These are phyloP conservation scores for Cygnus buccinator DNA, from an alignment of 2,113 vertebrate species.

Conservation along the genomic window DNA sequence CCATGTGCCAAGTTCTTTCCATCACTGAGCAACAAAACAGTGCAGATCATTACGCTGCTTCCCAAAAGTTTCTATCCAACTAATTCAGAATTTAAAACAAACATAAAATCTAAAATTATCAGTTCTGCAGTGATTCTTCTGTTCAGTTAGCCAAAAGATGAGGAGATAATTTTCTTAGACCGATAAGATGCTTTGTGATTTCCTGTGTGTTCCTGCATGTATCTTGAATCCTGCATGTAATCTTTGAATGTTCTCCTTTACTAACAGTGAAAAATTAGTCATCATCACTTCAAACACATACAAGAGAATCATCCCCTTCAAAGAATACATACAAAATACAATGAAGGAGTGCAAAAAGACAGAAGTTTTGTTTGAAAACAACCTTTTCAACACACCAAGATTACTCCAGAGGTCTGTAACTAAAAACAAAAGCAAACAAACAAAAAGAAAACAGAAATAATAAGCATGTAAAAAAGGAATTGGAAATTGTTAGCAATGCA, in stretches of 20 bases:
- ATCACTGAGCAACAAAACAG: background rate
- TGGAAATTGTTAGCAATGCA: background rate
- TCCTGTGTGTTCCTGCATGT: background rate
- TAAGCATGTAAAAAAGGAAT: background rate
- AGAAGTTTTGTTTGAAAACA: background rate
- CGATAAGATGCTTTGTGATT: background rate
- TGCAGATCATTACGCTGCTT: background rate
- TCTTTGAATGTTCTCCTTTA: background rate
- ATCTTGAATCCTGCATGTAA: background rate
- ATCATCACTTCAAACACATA: background rate
- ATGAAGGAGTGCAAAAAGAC: background rate
- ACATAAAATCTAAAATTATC: background rate
- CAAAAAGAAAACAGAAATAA: background rate
- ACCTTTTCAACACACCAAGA: background rate
- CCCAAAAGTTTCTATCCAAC: background rate
- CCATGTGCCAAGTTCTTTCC: background rate
- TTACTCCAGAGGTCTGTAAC: background rate
- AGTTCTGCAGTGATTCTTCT: background rate
- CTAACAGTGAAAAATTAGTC: background rate
- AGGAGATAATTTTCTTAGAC: background rate
- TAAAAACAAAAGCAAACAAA: background rate
- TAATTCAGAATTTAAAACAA: background rate
- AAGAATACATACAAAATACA: background rate
- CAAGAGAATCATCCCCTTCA: background rate
- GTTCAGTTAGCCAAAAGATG: background rate